These are phyloP conservation scores for Syritta pipiens DNA, from an alignment of 2,888 invertebrate species.

Conservation along the genomic window DNA sequence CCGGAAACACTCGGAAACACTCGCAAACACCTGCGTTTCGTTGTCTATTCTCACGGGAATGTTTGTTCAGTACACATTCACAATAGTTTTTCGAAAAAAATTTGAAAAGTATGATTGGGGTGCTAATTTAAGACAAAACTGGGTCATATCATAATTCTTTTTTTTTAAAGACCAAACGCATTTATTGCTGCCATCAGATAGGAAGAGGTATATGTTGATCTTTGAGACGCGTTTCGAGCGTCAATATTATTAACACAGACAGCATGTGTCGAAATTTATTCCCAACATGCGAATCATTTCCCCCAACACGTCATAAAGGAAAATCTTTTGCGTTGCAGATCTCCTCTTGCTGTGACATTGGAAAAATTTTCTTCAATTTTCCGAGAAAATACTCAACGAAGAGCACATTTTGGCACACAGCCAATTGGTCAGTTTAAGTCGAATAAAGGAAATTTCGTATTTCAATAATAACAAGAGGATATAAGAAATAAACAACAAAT, in stretches of 20 bases:
- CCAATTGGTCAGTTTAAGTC: constrained; percentile 55
- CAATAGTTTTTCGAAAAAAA: no score
- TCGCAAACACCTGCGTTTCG: no score
- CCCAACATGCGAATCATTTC: constrained; percentile 25
- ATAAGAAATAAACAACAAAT: constrained; percentile 23
- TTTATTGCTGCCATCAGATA: no score
- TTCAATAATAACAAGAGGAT: constrained; percentile 26
- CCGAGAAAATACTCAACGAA: constrained; percentile 7
- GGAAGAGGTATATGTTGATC: no score
- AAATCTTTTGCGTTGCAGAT: constrained; percentile 34
- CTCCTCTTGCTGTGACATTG: constrained; percentile 29
- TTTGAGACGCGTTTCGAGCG: background rate
- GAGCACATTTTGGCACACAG: constrained; percentile 32
- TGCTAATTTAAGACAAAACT: no score
- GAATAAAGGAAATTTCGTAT: constrained; percentile 52
- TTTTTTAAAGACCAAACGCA: no score
- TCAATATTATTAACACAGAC: constrained; percentile 8
- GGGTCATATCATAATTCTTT: no score
- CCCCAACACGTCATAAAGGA: constrained; percentile 13
- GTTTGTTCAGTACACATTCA: no score
- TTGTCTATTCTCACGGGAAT: no score
- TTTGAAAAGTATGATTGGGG: no score
- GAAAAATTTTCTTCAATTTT: constrained; percentile 20
- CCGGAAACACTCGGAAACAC: no score
- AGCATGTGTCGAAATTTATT: constrained; percentile 20